These are phyloP conservation scores for Melopsittacus undulatus DNA, from an alignment of 2,797 vertebrate genomes.

Conservation along the genomic window DNA sequence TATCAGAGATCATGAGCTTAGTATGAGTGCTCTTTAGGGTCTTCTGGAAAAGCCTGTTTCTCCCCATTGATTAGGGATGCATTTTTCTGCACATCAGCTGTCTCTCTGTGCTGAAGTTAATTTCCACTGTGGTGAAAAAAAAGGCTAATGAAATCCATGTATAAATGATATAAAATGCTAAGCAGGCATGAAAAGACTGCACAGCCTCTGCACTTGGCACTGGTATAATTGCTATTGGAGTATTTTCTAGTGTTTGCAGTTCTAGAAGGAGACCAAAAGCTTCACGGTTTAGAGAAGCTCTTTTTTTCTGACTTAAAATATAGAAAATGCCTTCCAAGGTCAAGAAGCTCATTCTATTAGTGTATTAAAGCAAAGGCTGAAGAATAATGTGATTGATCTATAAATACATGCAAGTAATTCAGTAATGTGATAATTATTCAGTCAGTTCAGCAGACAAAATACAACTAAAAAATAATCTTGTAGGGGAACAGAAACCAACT, in stretches of 20 bases:
- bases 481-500: not conserved
- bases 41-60: not conserved
- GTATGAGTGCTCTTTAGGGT: not conserved
- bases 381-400: not conserved
- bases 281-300: not conserved
- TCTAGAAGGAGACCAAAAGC: not conserved
- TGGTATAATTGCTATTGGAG: not conserved
- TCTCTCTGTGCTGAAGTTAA: not conserved
- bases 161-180: conserved; percentile 30
- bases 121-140: not conserved
- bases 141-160: not conserved
- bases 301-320: not conserved
- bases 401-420: not conserved
- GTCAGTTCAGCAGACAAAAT: not conserved
- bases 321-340: not conserved
- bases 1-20: not conserved
- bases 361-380: not conserved
- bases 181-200: conserved; percentile 36
- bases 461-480: not conserved
- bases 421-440: not conserved
- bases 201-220: conserved; percentile 28
- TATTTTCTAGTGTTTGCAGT: not conserved
- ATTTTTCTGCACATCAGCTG: not conserved
- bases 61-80: not conserved
- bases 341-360: not conserved